Evolutionary conservation across 2,888 invertebrate species (phyloP).

Genomic region (Macrophya annulata): DNA sequence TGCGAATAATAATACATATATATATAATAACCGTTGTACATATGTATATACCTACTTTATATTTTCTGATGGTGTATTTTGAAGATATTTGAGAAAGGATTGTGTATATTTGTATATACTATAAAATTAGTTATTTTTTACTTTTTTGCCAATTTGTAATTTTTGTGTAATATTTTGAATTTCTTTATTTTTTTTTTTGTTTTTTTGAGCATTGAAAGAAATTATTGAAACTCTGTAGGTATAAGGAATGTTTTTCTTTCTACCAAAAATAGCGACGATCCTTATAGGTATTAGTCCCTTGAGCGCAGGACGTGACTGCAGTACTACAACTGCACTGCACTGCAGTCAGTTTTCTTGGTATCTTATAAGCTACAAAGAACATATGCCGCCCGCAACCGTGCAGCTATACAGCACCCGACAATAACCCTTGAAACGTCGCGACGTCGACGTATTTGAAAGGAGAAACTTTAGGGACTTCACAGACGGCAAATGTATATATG

Average conservation of each 20-base stretch:
- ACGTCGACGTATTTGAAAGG: background rate
- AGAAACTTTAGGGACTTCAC: background rate
- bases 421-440: background rate
- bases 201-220: background rate
- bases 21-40: no score
- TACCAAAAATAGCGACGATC: background rate
- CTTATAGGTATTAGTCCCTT: background rate
- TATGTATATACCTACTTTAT: no score
- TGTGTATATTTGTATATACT: no score
- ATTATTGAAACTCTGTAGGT: no score
- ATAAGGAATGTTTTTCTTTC: background rate
- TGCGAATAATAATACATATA: no score
- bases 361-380: slow-evolving; percentile 13
- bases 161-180: no score
- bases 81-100: no score
- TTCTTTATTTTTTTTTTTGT: background rate
- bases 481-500: background rate
- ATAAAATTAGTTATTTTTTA: no score
- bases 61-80: no score
- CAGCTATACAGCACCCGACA: background rate
- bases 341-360: background rate
- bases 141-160: no score
- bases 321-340: background rate
- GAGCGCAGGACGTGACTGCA: background rate
- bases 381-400: slow-evolving; percentile 2